Conservation (phyloP, 2,888 invertebrate species). For the Mystacides longicornis region DNA sequence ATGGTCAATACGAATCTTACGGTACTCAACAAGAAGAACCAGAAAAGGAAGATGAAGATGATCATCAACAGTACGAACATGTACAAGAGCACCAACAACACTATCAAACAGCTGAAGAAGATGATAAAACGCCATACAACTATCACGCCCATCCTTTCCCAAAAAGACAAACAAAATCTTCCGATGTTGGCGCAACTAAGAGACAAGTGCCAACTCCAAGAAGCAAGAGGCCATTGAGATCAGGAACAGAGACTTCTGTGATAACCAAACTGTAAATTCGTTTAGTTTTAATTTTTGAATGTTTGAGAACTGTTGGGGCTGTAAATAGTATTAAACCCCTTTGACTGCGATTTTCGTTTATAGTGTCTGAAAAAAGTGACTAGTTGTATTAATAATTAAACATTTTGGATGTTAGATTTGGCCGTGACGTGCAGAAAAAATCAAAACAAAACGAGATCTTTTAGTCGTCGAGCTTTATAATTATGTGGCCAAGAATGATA, state of each 20-base stretch:
- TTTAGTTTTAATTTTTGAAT: too few species aligned
- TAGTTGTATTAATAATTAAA: too few species aligned
- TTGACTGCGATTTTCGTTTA: too few species aligned
- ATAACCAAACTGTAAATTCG: neutral
- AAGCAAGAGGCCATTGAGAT: conserved; percentile 12
- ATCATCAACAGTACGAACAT: conserved; percentile 3
- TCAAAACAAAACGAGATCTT: too few species aligned
- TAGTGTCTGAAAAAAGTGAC: too few species aligned
- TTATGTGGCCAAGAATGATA: too few species aligned
- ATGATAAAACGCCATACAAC: conserved; percentile 32
- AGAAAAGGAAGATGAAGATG: conserved; percentile 1
- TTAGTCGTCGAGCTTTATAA: too few species aligned
- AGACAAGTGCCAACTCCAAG: conserved; percentile 9
- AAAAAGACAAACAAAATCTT: conserved; percentile 27
- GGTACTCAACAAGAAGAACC: conserved; percentile 7
- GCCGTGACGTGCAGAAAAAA: too few species aligned
- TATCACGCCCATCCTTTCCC: conserved; percentile 42
- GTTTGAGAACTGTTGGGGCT: too few species aligned
- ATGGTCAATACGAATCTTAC: neutral
- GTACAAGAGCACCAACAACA: conserved; percentile 24
- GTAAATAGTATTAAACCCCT: too few species aligned
- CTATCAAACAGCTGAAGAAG: conserved; percentile 28
- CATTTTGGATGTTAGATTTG: too few species aligned
- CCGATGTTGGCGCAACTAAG: conserved; percentile 13
- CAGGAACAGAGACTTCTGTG: conserved; percentile 11